phyloP scores from a whole-genome alignment of 2,113 vertebrate genomes.

The Neomonachus schauinslandi region DNA sequence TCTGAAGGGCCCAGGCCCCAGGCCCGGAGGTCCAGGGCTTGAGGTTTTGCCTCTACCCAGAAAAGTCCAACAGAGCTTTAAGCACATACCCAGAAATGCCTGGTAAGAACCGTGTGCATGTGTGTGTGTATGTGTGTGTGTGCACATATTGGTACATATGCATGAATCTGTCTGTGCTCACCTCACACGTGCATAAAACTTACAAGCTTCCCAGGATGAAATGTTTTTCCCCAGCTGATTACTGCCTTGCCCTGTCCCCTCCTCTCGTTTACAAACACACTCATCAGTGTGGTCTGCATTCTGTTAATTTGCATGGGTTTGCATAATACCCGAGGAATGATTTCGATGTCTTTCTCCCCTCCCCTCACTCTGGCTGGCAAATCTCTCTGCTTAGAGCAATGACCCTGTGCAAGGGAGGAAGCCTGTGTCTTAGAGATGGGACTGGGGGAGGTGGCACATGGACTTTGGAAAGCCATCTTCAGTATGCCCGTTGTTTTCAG shows the following conservation, averaged over 20 bases:
- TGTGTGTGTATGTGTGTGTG: too few relatives aligned
- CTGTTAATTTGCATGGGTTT: not conserved
- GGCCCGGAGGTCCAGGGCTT: not conserved
- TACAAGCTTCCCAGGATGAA: not conserved
- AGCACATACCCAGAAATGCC: not conserved
- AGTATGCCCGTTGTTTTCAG: not conserved
- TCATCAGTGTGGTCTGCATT: not conserved
- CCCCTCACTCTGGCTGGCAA: not conserved
- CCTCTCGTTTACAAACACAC: not conserved
- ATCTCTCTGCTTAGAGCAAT: not conserved
- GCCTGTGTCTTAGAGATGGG: not conserved
- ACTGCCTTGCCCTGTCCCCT: not conserved
- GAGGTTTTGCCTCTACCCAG: not conserved
- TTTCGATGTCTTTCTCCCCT: not conserved
- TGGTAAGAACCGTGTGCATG: rapidly evolving
- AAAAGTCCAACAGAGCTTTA: not conserved
- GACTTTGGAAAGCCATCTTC: not conserved
- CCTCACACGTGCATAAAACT: not conserved
- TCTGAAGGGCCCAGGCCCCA: not conserved
- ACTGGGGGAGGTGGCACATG: rapidly evolving
- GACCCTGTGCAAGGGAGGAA: not conserved
- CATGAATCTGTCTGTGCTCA: not conserved
- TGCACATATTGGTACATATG: rapidly evolving
- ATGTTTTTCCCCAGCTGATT: not conserved
- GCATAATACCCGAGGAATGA: not conserved